These are phyloP conservation scores for Buphagus erythrorhynchus DNA, from an alignment of 2,797 vertebrate species.

Conservation along the genomic window DNA sequence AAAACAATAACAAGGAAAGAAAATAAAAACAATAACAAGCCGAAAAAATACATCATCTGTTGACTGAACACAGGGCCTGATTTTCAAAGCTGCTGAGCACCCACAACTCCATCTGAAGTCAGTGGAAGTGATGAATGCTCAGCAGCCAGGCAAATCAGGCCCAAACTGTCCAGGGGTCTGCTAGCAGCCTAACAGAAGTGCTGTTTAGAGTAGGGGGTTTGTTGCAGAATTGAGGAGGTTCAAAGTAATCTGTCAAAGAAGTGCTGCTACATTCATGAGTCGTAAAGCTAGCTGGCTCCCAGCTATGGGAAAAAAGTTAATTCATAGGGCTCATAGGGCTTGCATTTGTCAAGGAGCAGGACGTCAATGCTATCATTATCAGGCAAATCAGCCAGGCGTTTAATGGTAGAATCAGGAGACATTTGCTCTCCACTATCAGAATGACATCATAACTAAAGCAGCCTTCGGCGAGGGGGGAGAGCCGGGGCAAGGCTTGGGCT, in stretches of 20 bases:
- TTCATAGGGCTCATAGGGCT: conserved; percentile 78
- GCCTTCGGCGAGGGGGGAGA: conserved; percentile 78
- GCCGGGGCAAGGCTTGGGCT: conserved; percentile 35
- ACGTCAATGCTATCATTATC: conserved; percentile 86
- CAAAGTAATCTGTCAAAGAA: conserved; percentile 25
- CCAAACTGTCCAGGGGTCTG: neutral
- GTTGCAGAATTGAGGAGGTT: neutral
- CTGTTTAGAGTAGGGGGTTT: neutral
- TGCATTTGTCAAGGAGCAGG: conserved; percentile 84
- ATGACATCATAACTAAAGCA: conserved; percentile 90
- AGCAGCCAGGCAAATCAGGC: conserved; percentile 12
- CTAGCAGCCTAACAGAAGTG: neutral
- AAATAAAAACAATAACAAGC: neutral
- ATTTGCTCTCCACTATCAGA: conserved; percentile 87
- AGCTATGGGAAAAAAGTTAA: conserved; percentile 76
- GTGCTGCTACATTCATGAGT: neutral
- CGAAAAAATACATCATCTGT: neutral
- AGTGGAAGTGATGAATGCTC: neutral
- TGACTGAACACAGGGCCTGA: conserved; percentile 8
- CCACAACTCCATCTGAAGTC: conserved; percentile 26
- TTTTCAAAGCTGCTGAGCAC: conserved; percentile 25
- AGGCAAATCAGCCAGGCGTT: conserved; percentile 87
- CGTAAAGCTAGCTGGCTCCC: conserved; percentile 44
- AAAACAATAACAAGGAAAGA: neutral
- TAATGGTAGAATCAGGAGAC: conserved; percentile 91